A percentile compares a stretch with the other conserved stretches of the same genome.
Evolutionary conservation across 2,888 invertebrate genomes (phyloP).

Genomic region (Pheosia gnoma): DNA sequence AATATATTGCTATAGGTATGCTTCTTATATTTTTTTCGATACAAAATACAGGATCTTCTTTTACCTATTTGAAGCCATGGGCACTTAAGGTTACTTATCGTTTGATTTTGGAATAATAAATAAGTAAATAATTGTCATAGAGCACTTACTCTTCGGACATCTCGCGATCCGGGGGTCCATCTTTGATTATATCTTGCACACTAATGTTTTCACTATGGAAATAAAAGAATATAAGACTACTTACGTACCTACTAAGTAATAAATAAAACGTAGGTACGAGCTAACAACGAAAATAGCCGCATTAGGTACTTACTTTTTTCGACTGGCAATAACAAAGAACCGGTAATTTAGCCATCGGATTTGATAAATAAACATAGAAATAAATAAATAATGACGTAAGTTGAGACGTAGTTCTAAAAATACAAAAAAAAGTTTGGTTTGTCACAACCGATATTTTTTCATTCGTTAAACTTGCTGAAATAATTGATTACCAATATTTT

Average conservation of each 20-base stretch:
- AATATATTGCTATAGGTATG: too few relatives aligned
- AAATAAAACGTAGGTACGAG: neutral
- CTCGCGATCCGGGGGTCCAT: conserved; percentile 30
- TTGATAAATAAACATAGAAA: conserved; percentile 45
- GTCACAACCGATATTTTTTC: too few relatives aligned
- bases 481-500: too few relatives aligned
- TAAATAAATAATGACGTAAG: conserved; percentile 1
- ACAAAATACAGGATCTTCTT: too few relatives aligned
- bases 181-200: conserved; percentile 32
- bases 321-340: conserved; percentile 41
- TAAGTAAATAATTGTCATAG: too few relatives aligned
- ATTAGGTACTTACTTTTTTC: conserved; percentile 48
- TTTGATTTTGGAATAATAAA: too few relatives aligned
- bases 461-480: too few relatives aligned
- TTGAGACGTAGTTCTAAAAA: too few relatives aligned
- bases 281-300: neutral
- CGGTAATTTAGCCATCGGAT: conserved; percentile 32
- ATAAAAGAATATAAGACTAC: conserved; percentile 7
- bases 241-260: neutral
- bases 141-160: conserved; percentile 53
- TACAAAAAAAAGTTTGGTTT: too few relatives aligned
- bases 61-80: too few relatives aligned
- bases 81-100: too few relatives aligned
- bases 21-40: too few relatives aligned
- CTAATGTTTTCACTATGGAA: conserved; percentile 43